Conservation (phyloP, 2,113 vertebrate species). For the Rhabdornis inornatus region DNA sequence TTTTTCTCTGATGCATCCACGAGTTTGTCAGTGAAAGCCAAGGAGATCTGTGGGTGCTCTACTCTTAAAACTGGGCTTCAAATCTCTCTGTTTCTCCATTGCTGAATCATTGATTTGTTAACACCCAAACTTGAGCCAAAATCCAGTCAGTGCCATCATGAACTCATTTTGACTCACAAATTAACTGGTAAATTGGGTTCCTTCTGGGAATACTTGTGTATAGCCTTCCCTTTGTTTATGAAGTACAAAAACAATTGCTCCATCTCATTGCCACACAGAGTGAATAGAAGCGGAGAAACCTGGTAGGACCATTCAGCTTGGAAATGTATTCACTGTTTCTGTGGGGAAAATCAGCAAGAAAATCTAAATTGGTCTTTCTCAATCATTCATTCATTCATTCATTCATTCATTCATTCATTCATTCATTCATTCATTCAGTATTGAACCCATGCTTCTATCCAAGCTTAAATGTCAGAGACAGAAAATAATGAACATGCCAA, state of each 20-base stretch:
- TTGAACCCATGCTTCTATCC: not conserved
- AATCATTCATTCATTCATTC: not conserved
- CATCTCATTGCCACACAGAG: not conserved
- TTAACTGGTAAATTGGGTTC: not conserved
- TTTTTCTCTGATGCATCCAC: not conserved
- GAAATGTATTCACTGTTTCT: not conserved
- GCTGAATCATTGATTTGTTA: not conserved
- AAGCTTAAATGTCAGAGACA: not conserved
- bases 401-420: not conserved
- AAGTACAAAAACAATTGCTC: not conserved
- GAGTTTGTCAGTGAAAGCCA: not conserved
- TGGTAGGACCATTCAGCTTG: not conserved
- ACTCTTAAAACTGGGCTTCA: not conserved
- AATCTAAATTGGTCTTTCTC: not conserved
- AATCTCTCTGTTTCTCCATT: not conserved
- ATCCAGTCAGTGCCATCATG: not conserved
- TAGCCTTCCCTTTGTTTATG: not conserved
- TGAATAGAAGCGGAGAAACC: not conserved
- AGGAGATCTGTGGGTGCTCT: not conserved
- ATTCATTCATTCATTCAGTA: not conserved
- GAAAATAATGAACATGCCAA: not conserved
- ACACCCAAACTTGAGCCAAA: not conserved
- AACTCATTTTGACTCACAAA: not conserved
- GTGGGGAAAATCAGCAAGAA: not conserved
- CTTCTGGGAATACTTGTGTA: not conserved